Percentiles rank a stretch among this genome's conserved stretches.
phyloP scores from a whole-genome alignment of 2,888 invertebrate genomes.

The Erebia aethiops region DNA sequence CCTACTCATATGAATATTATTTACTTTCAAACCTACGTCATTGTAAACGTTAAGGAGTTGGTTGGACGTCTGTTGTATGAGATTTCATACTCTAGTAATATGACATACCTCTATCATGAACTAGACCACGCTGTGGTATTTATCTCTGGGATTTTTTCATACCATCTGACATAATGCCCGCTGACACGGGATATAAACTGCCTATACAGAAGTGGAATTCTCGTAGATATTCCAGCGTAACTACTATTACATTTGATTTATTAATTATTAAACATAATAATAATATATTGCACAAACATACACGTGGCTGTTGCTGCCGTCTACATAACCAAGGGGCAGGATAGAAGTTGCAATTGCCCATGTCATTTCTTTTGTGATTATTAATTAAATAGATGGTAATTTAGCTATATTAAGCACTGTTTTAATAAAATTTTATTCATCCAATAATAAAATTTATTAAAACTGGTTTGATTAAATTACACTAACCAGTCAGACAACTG shows the following conservation, averaged over 20 bases:
- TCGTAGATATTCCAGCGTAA: not conserved
- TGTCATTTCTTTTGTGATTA: no score
- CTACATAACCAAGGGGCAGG: not conserved
- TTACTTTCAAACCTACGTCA: no score
- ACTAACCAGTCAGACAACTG: slow-evolving; percentile 6
- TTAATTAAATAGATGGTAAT: no score
- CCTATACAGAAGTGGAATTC: slow-evolving; percentile 26
- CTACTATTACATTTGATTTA: not conserved
- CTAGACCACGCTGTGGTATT: slow-evolving; percentile 26
- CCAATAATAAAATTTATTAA: slow-evolving; percentile 18
- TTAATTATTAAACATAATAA: no score
- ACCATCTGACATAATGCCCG: slow-evolving; percentile 63
- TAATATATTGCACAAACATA: no score
- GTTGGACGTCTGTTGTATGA: no score
- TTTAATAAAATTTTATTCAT: no score
- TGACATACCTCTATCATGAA: slow-evolving; percentile 14
- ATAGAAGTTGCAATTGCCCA: no score
- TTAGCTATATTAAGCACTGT: no score
- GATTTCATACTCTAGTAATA: not conserved
- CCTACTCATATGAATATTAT: no score
- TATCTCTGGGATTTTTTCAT: slow-evolving; percentile 44
- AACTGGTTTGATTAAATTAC: slow-evolving; percentile 14
- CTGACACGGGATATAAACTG: slow-evolving; percentile 60
- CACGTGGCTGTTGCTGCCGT: not conserved
- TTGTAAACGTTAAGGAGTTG: not conserved